Evolutionary conservation across 1,140 invertebrate genomes (phyloP).

Genomic region (Drosophila sp.): DNA sequence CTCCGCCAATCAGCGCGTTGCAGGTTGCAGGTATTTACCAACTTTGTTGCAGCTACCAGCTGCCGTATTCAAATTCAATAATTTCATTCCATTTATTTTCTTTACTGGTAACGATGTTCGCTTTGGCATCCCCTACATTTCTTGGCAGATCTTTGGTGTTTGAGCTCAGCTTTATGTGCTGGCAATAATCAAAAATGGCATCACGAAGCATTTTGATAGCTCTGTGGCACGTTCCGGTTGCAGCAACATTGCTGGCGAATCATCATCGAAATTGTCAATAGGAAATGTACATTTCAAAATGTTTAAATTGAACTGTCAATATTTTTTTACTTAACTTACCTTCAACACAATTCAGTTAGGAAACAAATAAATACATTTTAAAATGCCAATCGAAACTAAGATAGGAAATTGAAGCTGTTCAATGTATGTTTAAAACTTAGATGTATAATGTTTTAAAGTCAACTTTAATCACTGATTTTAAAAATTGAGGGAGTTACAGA

Average conservation of each 20-base stretch:
- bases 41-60: constrained; percentile 10
- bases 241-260: neutral
- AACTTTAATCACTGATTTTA: no score
- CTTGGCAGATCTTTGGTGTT: constrained; percentile 40
- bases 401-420: no score
- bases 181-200: constrained; percentile 22
- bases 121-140: constrained; percentile 50
- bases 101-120: constrained; percentile 35
- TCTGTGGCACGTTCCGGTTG: constrained; percentile 17
- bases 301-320: neutral
- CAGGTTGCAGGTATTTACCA: constrained; percentile 17
- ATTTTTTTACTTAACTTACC: no score
- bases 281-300: neutral
- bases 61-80: constrained; percentile 71
- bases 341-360: no score
- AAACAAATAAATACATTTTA: no score
- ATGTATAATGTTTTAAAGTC: no score
- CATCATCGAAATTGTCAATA: neutral
- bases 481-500: no score
- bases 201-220: constrained; percentile 43
- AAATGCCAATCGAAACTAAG: no score
- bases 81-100: constrained; percentile 40
- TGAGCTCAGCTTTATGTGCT: no score
- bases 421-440: no score
- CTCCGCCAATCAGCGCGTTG: constrained; percentile 62